Conservation (phyloP, 1,140 invertebrate genomes). For the Protaetia brevitarsis region DNA sequence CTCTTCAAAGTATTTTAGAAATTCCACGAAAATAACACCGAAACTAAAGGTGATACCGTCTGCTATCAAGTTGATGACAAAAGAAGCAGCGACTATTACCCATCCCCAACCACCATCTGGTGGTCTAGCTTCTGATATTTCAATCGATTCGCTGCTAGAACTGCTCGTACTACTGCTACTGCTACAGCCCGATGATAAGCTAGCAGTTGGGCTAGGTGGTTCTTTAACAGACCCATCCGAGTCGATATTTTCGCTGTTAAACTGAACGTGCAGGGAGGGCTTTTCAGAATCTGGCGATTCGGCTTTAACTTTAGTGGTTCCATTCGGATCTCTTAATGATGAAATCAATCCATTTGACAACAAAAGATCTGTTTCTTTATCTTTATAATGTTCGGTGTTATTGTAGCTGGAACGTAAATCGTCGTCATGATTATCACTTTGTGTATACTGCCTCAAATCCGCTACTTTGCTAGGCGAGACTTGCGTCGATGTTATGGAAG, state of each 20-base stretch:
- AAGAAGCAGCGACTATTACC: slow-evolving; percentile 80
- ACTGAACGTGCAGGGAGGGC: slow-evolving; percentile 58
- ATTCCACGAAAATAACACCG: slow-evolving; percentile 78
- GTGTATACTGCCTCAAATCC: slow-evolving; percentile 10
- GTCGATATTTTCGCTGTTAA: slow-evolving; percentile 48
- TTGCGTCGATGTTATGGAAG: neutral
- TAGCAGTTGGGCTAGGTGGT: slow-evolving; percentile 43
- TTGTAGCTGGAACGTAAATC: neutral
- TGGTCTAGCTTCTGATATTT: slow-evolving; percentile 61
- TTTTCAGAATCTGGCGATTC: slow-evolving; percentile 47
- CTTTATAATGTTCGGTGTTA: neutral
- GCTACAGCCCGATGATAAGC: slow-evolving; percentile 49
- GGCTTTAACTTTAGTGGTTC: slow-evolving; percentile 20
- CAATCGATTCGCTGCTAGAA: slow-evolving; percentile 61
- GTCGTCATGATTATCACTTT: slow-evolving; percentile 2
- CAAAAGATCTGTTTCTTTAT: slow-evolving; percentile 7
- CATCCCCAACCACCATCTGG: slow-evolving; percentile 78
- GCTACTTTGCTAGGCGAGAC: slow-evolving; percentile 4
- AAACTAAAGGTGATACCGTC: slow-evolving; percentile 87
- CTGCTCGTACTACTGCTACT: slow-evolving; percentile 49
- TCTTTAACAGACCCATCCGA: slow-evolving; percentile 47
- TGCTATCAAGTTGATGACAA: slow-evolving; percentile 87
- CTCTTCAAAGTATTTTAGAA: slow-evolving; percentile 74
- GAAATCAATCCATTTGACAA: neutral
- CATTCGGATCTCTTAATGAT: neutral